phyloP scores from a whole-genome alignment of 2,888 invertebrate genomes.

The Agonopterix alstromeriana region DNA sequence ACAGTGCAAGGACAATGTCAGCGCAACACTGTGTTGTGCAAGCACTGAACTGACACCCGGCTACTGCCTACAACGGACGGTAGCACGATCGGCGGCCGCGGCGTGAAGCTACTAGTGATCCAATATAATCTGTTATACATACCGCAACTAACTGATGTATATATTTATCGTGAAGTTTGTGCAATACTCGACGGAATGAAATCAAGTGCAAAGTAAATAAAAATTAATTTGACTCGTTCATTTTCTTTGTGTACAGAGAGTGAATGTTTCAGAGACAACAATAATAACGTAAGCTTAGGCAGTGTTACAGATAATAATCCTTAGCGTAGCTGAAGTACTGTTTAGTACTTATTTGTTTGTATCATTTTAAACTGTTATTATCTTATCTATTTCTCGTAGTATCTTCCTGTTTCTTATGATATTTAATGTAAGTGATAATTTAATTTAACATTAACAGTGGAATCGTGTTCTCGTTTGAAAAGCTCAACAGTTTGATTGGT shows the following conservation, averaged over 20 bases:
- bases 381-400: conserved; percentile 47
- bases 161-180: conserved; percentile 48
- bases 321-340: conserved; percentile 29
- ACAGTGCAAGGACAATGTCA: conserved; percentile 29
- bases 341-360: conserved; percentile 30
- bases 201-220: conserved; percentile 37
- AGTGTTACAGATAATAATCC: conserved; percentile 27
- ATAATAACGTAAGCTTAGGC: conserved; percentile 22
- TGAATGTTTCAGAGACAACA: conserved; percentile 29
- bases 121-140: conserved; percentile 17
- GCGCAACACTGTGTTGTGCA: conserved; percentile 3
- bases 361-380: conserved; percentile 28
- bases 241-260: conserved; percentile 28
- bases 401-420: conserved; percentile 55
- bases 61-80: conserved; percentile 6
- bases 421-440: conserved; percentile 39
- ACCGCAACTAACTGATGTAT: conserved; percentile 41
- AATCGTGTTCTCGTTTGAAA: conserved; percentile 20
- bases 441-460: conserved; percentile 23
- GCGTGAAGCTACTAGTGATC: conserved; percentile 19
- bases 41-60: conserved; percentile 9
- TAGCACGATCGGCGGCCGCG: conserved; percentile 13
- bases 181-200: conserved; percentile 47
- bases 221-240: conserved; percentile 30
- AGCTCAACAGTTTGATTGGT: conserved; percentile 32